Evolutionary conservation across 2,113 vertebrate genomes (phyloP).

Genomic region (Tyrannus savana): DNA sequence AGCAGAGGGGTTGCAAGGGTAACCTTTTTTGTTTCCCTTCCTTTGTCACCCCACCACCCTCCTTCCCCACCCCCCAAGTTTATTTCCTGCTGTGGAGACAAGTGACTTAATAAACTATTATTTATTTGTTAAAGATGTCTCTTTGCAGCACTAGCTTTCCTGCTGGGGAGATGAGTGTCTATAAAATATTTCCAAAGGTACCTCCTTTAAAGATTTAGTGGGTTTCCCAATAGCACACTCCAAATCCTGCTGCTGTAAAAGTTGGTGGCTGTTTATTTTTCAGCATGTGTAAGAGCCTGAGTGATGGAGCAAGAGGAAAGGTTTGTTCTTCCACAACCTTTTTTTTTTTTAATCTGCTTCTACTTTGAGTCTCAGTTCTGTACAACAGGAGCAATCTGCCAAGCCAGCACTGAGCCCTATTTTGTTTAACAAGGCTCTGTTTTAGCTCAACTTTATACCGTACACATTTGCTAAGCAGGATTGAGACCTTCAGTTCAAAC

Average conservation of each 20-base stretch:
- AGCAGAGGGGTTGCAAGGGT: constrained; percentile 16
- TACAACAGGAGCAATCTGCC: neutral
- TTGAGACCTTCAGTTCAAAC: constrained; percentile 30
- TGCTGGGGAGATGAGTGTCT: constrained; percentile 45
- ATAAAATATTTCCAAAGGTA: constrained; percentile 47
- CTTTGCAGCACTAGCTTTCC: constrained; percentile 34
- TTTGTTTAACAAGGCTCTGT: constrained; percentile 61
- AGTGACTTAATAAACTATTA: constrained; percentile 60
- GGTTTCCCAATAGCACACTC: neutral
- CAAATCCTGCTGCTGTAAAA: neutral
- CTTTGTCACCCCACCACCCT: constrained; percentile 35
- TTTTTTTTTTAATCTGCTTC: neutral
- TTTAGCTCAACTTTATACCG: constrained; percentile 60
- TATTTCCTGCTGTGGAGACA: constrained; percentile 65
- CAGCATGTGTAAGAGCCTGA: neutral
- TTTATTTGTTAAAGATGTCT: constrained; percentile 60
- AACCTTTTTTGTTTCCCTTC: constrained; percentile 26
- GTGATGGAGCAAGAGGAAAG: neutral
- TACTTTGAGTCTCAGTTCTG: neutral
- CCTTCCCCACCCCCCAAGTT: neutral
- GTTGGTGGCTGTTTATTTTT: constrained; percentile 44
- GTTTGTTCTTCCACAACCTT: neutral
- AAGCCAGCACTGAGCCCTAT: constrained; percentile 15
- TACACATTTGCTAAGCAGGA: constrained; percentile 1
- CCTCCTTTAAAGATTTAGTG: constrained; percentile 42